Conservation (phyloP, 2,113 vertebrate genomes). For the Zosterops pallidus region DNA sequence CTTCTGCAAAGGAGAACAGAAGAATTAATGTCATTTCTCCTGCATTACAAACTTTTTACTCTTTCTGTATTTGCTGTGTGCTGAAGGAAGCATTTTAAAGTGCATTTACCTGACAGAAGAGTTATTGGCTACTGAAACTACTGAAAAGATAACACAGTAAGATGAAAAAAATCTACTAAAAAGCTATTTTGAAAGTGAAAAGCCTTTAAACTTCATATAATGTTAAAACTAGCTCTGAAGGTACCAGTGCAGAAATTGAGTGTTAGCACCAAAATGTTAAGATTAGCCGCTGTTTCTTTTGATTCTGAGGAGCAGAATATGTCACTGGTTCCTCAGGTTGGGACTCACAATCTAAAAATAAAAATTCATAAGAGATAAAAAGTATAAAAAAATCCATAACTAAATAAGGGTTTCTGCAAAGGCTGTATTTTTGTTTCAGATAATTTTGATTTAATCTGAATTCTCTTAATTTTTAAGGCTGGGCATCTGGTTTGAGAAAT, state of each 20-base stretch:
- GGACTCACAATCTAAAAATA: background rate
- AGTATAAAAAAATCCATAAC: background rate
- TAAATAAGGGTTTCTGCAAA: background rate
- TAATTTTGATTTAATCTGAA: background rate
- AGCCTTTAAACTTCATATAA: conserved; percentile 8
- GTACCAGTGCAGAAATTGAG: background rate
- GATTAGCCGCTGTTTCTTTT: background rate
- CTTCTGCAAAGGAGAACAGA: background rate
- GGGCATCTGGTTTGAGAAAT: background rate
- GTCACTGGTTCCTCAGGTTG: background rate
- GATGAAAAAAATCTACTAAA: background rate
- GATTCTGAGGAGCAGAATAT: background rate
- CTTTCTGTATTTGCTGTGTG: background rate
- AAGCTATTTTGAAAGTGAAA: conserved; percentile 9
- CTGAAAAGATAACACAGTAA: background rate
- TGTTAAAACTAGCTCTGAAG: background rate
- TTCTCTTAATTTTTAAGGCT: background rate
- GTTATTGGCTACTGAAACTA: background rate
- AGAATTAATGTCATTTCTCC: background rate
- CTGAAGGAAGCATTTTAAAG: background rate
- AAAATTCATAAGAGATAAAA: background rate
- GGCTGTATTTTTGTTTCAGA: background rate
- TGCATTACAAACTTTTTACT: background rate
- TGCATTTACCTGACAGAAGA: conserved; percentile 6
- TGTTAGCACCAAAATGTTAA: background rate